These are phyloP conservation scores for Trematomus bernacchii DNA, from an alignment of 2,797 vertebrate species.

Conservation along the genomic window DNA sequence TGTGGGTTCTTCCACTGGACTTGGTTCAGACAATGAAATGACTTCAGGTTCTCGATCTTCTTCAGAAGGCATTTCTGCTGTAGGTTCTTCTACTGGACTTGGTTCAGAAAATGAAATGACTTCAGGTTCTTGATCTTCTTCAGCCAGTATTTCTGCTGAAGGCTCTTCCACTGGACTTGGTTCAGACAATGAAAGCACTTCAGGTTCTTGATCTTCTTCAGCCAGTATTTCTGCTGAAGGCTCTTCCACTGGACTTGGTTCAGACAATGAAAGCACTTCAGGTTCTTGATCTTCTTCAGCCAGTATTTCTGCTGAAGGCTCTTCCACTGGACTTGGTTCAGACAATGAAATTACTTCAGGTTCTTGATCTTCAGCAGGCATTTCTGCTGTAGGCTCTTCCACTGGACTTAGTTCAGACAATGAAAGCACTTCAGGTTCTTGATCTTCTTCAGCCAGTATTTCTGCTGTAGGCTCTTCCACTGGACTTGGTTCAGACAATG, in stretches of 20 bases:
- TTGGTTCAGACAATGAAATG: constrained; percentile 5
- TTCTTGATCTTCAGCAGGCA: not conserved
- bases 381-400: not conserved
- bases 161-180: constrained; percentile 20
- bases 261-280: not conserved
- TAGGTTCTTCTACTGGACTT: not conserved
- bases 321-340: constrained; percentile 11
- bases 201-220: constrained; percentile 23
- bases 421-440: not conserved
- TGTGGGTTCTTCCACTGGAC: constrained; percentile 11
- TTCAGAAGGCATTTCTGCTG: not conserved
- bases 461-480: not conserved
- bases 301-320: not conserved
- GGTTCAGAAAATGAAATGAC: not conserved
- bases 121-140: not conserved
- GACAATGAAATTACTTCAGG: constrained; percentile 1
- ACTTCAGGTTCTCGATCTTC: constrained; percentile 7
- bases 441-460: not conserved
- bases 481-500: constrained; percentile 9
- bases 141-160: not conserved
- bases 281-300: not conserved
- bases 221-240: not conserved
- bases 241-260: not conserved
- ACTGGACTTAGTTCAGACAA: not conserved
- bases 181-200: not conserved